Percentiles rank a stretch among this genome's conserved stretches.
These are phyloP conservation scores for Helicoverpa assulta DNA, from an alignment of 2,888 invertebrate genomes.

Conservation along the genomic window DNA sequence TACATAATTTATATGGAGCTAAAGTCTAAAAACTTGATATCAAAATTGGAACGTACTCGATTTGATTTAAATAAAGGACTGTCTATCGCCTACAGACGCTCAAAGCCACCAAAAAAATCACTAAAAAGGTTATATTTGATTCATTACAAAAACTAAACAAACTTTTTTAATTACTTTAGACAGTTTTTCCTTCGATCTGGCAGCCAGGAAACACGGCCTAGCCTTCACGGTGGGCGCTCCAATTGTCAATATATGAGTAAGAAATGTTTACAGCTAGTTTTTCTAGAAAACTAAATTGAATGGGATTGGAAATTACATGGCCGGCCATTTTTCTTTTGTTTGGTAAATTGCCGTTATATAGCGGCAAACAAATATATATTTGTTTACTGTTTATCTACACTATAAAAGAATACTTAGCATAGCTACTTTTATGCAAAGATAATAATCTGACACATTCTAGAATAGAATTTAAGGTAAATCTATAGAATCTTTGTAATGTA, in stretches of 20 bases:
- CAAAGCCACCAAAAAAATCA: not conserved
- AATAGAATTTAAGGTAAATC: too few species aligned
- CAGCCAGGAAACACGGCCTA: conserved; percentile 49
- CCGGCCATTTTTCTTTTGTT: conserved; percentile 36
- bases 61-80: conserved; percentile 10
- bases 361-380: too few species aligned
- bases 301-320: conserved; percentile 40
- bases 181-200: conserved; percentile 34
- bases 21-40: not conserved
- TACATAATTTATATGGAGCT: too few species aligned
- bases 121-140: not conserved
- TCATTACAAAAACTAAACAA: not conserved
- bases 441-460: too few species aligned
- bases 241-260: conserved; percentile 55
- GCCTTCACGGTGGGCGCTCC: conserved; percentile 58
- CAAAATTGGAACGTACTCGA: not conserved
- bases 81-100: not conserved
- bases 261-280: conserved; percentile 51
- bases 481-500: too few species aligned
- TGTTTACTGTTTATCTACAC: not conserved
- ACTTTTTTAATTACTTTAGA: conserved; percentile 26
- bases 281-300: conserved; percentile 50
- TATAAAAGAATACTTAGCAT: not conserved
- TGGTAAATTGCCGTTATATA: conserved; percentile 30
- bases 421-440: not conserved